phyloP scores from a whole-genome alignment of 2,113 vertebrate genomes.

The Ammospiza nelsoni region DNA sequence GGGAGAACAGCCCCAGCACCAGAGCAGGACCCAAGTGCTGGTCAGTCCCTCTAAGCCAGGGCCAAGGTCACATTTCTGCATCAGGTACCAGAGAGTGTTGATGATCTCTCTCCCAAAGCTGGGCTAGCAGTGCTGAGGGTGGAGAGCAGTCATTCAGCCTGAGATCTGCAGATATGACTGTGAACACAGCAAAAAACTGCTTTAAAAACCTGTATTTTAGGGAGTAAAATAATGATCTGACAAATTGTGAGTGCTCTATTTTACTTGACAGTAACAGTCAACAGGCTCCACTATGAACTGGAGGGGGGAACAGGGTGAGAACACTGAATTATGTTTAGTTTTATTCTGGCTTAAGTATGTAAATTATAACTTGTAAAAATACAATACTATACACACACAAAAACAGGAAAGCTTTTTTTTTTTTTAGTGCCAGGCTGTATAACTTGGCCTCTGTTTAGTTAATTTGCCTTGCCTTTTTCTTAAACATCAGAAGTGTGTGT shows the following conservation, averaged over 20 bases:
- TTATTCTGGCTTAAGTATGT: background rate
- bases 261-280: background rate
- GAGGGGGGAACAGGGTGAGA: background rate
- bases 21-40: background rate
- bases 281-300: background rate
- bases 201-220: background rate
- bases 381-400: background rate
- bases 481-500: background rate
- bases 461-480: background rate
- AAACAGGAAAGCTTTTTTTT: background rate
- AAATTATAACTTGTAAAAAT: constrained; percentile 38
- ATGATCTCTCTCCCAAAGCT: background rate
- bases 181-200: background rate
- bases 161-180: background rate
- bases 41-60: background rate
- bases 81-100: background rate
- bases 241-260: background rate
- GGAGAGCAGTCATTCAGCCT: background rate
- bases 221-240: constrained; percentile 1
- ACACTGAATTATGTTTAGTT: background rate
- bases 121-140: background rate
- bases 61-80: background rate
- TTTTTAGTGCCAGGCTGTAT: background rate
- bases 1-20: background rate
- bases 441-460: constrained; percentile 27